These are phyloP conservation scores for Notodonta dromedarius DNA, from an alignment of 2,888 invertebrate species.

Conservation along the genomic window DNA sequence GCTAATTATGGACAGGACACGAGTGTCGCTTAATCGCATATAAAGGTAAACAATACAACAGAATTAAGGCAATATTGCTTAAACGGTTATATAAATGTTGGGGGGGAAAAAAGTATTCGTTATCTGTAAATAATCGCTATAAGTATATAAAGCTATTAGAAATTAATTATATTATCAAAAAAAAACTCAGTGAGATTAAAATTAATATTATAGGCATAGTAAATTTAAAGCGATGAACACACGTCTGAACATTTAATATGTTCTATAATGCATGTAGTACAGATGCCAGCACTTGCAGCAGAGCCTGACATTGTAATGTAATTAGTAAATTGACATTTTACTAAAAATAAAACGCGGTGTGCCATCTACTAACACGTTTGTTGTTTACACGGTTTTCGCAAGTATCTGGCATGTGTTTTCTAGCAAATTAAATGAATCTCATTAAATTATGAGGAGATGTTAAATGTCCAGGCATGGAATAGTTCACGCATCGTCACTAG, in stretches of 20 bases:
- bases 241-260: conserved; percentile 67
- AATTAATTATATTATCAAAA: conserved; percentile 76
- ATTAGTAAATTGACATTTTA: too few relatives aligned
- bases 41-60: conserved; percentile 21
- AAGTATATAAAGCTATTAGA: conserved; percentile 73
- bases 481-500: conserved; percentile 61
- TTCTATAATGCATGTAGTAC: conserved; percentile 31
- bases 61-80: conserved; percentile 51
- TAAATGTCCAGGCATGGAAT: conserved; percentile 58
- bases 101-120: conserved; percentile 47
- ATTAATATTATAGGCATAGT: conserved; percentile 70
- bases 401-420: not conserved
- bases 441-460: conserved; percentile 51
- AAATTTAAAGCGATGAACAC: conserved; percentile 43
- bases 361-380: too few relatives aligned
- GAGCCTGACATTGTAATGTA: too few relatives aligned
- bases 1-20: not conserved
- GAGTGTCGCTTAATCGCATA: not conserved
- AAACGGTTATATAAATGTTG: conserved; percentile 45
- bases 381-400: not conserved
- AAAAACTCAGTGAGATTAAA: conserved; percentile 78
- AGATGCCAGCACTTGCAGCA: not conserved
- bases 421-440: conserved; percentile 62
- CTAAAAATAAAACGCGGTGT: too few relatives aligned
- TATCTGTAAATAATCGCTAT: conserved; percentile 76